These are phyloP conservation scores for Podarcis muralis DNA, from an alignment of 2,113 vertebrate species.

Conservation along the genomic window DNA sequence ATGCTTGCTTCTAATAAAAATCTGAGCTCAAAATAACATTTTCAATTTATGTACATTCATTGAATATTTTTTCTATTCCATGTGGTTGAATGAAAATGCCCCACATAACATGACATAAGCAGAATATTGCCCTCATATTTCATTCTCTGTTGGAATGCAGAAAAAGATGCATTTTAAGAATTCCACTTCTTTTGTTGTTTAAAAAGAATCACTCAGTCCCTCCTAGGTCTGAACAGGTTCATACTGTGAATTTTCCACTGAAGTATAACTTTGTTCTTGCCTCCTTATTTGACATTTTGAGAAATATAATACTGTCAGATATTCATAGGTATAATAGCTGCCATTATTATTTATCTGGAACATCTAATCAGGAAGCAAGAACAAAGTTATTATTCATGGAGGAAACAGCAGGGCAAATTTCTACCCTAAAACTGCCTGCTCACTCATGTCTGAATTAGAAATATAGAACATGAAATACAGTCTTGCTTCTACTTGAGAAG, in stretches of 20 bases:
- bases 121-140: constrained; percentile 3
- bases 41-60: background rate
- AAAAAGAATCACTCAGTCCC: background rate
- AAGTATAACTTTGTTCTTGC: background rate
- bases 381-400: background rate
- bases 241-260: background rate
- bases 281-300: background rate
- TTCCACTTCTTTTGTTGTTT: constrained; percentile 3
- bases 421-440: background rate
- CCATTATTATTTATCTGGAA: background rate
- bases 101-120: fast-evolving
- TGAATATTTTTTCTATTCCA: background rate
- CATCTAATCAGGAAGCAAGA: background rate
- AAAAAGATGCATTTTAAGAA: constrained; percentile 13
- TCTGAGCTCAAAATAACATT: background rate
- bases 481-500: background rate
- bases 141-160: background rate
- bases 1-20: background rate
- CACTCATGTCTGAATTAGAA: background rate
- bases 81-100: background rate
- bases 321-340: background rate
- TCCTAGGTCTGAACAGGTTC: background rate
- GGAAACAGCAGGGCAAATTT: background rate
- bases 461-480: background rate
- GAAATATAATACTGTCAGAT: background rate